Percentiles rank a stretch among this genome's conserved stretches.
phyloP scores from a whole-genome alignment of 2,797 vertebrate species.

The Avahi laniger region DNA sequence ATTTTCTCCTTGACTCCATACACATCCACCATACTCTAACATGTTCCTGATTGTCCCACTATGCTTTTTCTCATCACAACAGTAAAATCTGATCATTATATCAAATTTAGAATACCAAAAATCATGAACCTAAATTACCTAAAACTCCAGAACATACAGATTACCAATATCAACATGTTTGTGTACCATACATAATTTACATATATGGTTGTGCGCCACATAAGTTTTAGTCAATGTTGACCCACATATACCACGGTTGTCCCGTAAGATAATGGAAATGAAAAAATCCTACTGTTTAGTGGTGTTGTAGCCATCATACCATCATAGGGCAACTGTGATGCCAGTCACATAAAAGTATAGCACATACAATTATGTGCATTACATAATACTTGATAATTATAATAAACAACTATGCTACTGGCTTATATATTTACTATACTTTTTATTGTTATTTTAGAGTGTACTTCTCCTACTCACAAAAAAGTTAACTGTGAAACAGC shows the following conservation, averaged over 20 bases:
- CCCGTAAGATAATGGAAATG: not conserved
- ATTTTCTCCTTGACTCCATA: not conserved
- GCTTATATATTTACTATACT: not conserved
- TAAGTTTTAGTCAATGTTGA: not conserved
- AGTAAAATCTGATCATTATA: not conserved
- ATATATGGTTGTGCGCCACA: not conserved
- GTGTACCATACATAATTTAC: not conserved
- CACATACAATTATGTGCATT: not conserved
- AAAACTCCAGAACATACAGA: not conserved
- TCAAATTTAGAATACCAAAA: not conserved
- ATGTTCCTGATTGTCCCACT: not conserved
- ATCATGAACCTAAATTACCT: not conserved
- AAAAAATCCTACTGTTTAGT: not conserved
- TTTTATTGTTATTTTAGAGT: not conserved
- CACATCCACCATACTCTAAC: not conserved
- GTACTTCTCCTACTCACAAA: not conserved
- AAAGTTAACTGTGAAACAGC: not conserved
- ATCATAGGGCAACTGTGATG: not conserved
- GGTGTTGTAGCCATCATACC: not conserved
- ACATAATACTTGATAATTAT: not conserved
- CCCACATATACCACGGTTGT: not conserved
- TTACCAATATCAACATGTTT: not conserved
- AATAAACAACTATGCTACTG: not conserved
- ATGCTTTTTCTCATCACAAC: not conserved
- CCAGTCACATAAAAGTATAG: not conserved